Evolutionary conservation across 2,797 vertebrate genomes (phyloP).

Genomic region (Morus bassanus): DNA sequence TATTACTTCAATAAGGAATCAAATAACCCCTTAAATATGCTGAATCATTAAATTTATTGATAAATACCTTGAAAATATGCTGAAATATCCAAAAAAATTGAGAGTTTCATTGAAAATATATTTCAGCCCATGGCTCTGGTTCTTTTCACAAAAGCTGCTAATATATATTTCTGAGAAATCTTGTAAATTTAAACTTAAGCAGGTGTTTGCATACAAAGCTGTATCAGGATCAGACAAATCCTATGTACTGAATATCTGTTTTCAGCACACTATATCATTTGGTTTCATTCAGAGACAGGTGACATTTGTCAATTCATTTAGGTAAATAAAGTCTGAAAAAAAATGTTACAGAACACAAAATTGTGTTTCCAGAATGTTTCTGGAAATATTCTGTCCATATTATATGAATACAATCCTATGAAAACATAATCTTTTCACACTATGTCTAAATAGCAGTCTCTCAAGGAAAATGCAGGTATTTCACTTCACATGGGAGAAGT

Average conservation of each 20-base stretch:
- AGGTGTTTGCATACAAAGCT: neutral
- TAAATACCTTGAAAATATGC: neutral
- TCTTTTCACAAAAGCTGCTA: neutral
- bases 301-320: neutral
- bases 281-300: neutral
- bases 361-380: neutral
- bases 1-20: neutral
- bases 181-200: neutral
- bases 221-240: neutral
- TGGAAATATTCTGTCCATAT: neutral
- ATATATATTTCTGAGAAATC: neutral
- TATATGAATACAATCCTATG: neutral
- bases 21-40: neutral
- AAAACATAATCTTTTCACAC: neutral
- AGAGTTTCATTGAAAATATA: neutral
- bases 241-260: neutral
- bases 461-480: neutral
- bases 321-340: neutral
- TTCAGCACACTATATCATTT: neutral
- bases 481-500: neutral
- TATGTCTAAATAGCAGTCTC: neutral
- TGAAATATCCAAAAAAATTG: neutral
- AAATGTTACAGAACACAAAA: neutral
- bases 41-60: neutral
- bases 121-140: neutral